Evolutionary conservation across 2,113 vertebrate species (phyloP).

Genomic region (human): DNA sequence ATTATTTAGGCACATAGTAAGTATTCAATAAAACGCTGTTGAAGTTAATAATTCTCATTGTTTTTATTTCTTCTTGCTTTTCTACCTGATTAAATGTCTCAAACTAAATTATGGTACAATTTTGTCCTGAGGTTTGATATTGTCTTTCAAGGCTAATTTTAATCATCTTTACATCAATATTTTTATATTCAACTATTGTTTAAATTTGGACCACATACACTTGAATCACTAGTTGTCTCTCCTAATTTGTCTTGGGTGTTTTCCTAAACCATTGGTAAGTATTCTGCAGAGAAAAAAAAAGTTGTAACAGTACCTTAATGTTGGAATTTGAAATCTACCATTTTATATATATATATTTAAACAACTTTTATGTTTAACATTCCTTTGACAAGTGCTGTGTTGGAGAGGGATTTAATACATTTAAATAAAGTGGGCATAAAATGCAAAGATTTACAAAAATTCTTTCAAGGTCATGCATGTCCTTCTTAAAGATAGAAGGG

Average conservation of each 20-base stretch:
- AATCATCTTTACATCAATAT: background rate
- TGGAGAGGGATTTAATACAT: background rate
- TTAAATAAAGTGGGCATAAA: slow-evolving; percentile 3
- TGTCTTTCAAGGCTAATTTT: background rate
- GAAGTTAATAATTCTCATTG: background rate
- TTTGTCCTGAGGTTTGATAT: background rate
- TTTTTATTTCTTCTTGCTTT: slow-evolving; percentile 28
- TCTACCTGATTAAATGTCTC: background rate
- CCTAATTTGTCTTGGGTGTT: background rate
- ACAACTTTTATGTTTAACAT: background rate
- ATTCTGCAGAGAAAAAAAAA: background rate
- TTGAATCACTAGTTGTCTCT: background rate
- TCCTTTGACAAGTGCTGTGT: background rate
- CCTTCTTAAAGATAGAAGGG: background rate
- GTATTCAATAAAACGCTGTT: background rate
- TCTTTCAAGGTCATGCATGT: background rate
- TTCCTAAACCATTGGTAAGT: background rate
- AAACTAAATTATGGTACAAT: background rate
- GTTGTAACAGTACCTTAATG: background rate
- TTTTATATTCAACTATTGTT: background rate
- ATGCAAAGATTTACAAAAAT: background rate
- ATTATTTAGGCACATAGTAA: background rate
- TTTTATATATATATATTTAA: background rate
- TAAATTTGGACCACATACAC: background rate
- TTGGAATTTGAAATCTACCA: background rate